Evolutionary conservation across 2,113 vertebrate species (phyloP).

Genomic region (Alligator sinensis): DNA sequence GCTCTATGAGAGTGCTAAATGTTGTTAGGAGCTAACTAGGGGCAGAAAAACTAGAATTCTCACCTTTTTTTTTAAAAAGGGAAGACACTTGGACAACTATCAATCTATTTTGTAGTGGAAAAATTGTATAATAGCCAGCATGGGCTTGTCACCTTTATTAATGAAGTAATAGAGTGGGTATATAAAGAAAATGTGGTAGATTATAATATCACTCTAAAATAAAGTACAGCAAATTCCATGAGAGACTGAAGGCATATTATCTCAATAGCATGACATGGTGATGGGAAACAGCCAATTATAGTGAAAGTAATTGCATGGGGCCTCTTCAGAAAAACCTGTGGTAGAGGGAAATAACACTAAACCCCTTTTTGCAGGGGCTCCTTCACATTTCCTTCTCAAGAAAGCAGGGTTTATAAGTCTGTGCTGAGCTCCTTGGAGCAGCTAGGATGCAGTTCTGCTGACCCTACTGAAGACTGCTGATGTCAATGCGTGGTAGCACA

Average conservation of each 20-base stretch:
- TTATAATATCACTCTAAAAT: neutral
- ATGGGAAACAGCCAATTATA: neutral
- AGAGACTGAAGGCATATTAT: neutral
- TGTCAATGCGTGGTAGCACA: rapidly evolving
- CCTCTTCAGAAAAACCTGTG: neutral
- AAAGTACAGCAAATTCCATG: neutral
- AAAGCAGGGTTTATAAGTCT: neutral
- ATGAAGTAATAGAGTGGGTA: neutral
- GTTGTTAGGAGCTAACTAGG: conserved; percentile 10
- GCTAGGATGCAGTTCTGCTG: neutral
- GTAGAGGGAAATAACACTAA: neutral
- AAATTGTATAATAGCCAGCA: neutral
- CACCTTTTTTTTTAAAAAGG: neutral
- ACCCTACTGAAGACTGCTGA: neutral
- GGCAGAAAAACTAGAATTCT: neutral
- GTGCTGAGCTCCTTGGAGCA: neutral
- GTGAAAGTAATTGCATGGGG: neutral
- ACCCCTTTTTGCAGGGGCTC: neutral
- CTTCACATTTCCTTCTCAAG: neutral
- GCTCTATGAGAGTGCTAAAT: conserved; percentile 10
- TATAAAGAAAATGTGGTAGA: neutral
- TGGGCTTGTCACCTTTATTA: neutral
- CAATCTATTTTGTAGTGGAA: conserved; percentile 6
- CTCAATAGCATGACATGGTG: neutral
- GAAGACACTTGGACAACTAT: neutral